These are phyloP conservation scores for Heterotilapia buettikoferi DNA, from an alignment of 2,113 vertebrate species.

Conservation along the genomic window DNA sequence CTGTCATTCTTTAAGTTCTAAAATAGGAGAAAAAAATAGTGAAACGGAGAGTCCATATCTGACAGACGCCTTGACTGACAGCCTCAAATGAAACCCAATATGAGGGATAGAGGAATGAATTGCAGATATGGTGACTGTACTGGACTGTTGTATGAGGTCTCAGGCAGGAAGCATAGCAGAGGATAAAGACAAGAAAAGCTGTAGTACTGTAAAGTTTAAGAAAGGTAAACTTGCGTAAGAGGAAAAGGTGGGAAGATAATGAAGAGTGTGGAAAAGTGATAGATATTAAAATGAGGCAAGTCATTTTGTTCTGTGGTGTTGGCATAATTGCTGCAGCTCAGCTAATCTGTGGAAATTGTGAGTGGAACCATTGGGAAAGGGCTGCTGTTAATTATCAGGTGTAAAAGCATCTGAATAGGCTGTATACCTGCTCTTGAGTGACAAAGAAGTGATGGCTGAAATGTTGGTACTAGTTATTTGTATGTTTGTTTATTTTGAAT, in stretches of 20 bases:
- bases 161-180: background rate
- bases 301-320: background rate
- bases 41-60: conserved; percentile 58
- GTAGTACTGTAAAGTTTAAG: background rate
- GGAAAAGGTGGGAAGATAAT: background rate
- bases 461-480: background rate
- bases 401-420: background rate
- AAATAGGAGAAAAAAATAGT: conserved; percentile 38
- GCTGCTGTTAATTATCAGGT: background rate
- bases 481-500: background rate
- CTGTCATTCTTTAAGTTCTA: conserved; percentile 51
- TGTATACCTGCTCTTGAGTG: background rate
- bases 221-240: background rate
- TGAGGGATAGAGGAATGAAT: conserved; percentile 49
- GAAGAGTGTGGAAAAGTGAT: background rate
- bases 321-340: background rate
- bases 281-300: background rate
- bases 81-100: conserved; percentile 67
- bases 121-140: conserved; percentile 50
- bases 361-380: background rate
- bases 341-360: background rate
- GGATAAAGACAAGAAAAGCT: background rate
- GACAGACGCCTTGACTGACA: conserved; percentile 66
- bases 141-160: conserved; percentile 18
- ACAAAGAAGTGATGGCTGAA: background rate